Evolutionary conservation across 2,113 vertebrate genomes (phyloP).

Genomic region (Brachionichthys hirsutus): DNA sequence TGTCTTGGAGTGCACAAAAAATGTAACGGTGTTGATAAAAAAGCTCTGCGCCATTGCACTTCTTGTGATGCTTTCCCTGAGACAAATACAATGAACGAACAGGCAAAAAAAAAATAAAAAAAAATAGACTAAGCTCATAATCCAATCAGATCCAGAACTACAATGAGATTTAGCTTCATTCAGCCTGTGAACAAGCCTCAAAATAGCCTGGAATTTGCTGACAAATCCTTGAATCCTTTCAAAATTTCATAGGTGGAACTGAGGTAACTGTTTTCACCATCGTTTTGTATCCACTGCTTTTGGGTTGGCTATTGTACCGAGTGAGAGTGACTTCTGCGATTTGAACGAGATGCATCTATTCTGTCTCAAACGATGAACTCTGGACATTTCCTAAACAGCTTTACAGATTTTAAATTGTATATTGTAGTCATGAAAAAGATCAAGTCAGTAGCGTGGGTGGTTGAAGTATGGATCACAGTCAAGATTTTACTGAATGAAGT

Average conservation of each 20-base stretch:
- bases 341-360: neutral
- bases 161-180: constrained; percentile 42
- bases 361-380: neutral
- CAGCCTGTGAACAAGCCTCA: constrained; percentile 23
- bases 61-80: constrained; percentile 11
- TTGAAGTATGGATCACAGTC: constrained; percentile 12
- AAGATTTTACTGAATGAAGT: constrained; percentile 52
- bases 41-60: constrained; percentile 25
- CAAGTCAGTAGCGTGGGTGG: constrained; percentile 8
- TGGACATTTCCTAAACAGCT: neutral
- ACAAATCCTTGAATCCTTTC: constrained; percentile 26
- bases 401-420: constrained; percentile 8
- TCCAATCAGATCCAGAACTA: constrained; percentile 61
- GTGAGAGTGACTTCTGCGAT: neutral
- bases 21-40: constrained; percentile 26
- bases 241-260: constrained; percentile 17
- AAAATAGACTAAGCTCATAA: constrained; percentile 60
- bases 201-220: constrained; percentile 31
- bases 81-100: constrained; percentile 39
- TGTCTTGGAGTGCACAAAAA: constrained; percentile 39
- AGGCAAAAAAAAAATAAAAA: constrained; percentile 32
- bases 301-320: neutral
- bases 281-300: neutral
- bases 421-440: constrained; percentile 1
- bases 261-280: neutral